Evolutionary conservation across 2,888 invertebrate genomes (phyloP).

Genomic region (Drosophila emarginata): DNA sequence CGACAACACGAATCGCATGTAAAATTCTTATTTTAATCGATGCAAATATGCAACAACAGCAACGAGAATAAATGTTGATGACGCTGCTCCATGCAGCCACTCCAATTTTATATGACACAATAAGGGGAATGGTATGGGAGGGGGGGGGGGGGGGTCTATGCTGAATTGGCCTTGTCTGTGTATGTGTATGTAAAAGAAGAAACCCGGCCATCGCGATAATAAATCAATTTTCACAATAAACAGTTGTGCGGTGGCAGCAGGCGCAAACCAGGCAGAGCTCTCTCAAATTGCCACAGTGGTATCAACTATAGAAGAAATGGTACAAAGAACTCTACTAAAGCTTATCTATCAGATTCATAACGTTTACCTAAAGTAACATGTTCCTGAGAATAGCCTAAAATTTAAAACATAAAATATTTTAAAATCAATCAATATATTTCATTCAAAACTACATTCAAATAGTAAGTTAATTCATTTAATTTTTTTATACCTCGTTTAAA

Average conservation of each 20-base stretch:
- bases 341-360: too few species aligned
- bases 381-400: too few species aligned
- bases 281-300: slow-evolving; percentile 25
- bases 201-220: slow-evolving; percentile 72
- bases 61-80: slow-evolving; percentile 39
- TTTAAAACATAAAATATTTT: too few species aligned
- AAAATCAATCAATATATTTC: too few species aligned
- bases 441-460: too few species aligned
- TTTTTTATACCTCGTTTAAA: too few species aligned
- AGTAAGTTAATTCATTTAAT: too few species aligned
- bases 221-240: slow-evolving; percentile 79
- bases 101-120: slow-evolving; percentile 59
- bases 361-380: too few species aligned
- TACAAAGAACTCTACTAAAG: neutral
- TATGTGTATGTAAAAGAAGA: slow-evolving; percentile 27
- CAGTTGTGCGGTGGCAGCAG: slow-evolving; percentile 52
- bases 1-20: slow-evolving; percentile 79
- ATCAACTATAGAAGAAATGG: neutral
- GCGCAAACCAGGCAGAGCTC: slow-evolving; percentile 16
- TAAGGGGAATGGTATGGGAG: slow-evolving; percentile 2
- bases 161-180: slow-evolving; percentile 4
- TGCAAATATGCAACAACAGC: slow-evolving; percentile 71
- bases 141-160: slow-evolving; percentile 3
- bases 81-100: slow-evolving; percentile 67
- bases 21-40: slow-evolving; percentile 79